A percentile compares a stretch with the other conserved stretches of the same genome.
Conservation (phyloP, 2,113 vertebrate genomes). For the Etheostoma spectabile region DNA sequence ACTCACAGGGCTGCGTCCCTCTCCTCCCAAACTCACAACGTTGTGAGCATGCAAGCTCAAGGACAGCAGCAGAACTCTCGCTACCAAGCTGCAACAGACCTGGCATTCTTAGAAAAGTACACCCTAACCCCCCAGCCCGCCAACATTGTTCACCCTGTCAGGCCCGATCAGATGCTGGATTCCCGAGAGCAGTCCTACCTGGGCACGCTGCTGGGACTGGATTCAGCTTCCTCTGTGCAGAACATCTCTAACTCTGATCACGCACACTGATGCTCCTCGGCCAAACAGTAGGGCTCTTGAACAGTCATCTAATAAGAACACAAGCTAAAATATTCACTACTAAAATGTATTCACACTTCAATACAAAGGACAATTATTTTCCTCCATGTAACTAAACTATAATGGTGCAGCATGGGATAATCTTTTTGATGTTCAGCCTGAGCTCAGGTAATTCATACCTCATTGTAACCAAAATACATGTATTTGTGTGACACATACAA, state of each 20-base stretch:
- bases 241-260: constrained; percentile 86
- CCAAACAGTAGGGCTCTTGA: background rate
- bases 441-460: background rate
- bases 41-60: constrained; percentile 77
- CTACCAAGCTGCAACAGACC: constrained; percentile 89
- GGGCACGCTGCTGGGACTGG: constrained; percentile 93
- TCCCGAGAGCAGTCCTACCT: constrained; percentile 94
- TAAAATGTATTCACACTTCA: background rate
- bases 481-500: background rate
- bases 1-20: constrained; percentile 76
- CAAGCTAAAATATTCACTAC: background rate
- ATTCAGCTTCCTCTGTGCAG: constrained; percentile 86
- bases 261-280: constrained; percentile 64
- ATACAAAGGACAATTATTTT: background rate
- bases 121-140: constrained; percentile 93
- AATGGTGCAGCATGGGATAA: background rate
- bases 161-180: constrained; percentile 94
- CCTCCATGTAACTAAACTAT: background rate
- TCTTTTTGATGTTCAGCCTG: background rate
- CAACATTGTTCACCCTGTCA: constrained; percentile 92
- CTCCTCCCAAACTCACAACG: constrained; percentile 77
- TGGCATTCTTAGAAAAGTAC: constrained; percentile 96
- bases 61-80: constrained; percentile 82
- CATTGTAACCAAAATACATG: background rate
- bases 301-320: background rate